Evolutionary conservation across 2,888 invertebrate genomes (phyloP).

Genomic region (Meta bourneti): DNA sequence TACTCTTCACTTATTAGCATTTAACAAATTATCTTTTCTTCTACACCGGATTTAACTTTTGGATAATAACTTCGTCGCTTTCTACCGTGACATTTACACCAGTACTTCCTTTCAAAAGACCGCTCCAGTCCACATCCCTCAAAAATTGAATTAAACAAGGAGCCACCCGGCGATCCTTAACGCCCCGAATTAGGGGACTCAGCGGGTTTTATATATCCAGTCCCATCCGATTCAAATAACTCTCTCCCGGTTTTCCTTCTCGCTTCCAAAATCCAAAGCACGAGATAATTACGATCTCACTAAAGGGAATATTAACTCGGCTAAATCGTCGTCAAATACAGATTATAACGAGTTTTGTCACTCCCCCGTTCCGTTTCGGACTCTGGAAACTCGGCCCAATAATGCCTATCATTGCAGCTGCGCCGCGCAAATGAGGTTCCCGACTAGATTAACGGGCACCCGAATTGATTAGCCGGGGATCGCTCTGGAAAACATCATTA

Average conservation of each 20-base stretch:
- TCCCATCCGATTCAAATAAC: too few species aligned
- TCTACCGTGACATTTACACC: too few species aligned
- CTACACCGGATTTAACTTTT: too few species aligned
- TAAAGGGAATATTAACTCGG: slow-evolving; percentile 45
- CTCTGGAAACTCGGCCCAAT: slow-evolving; percentile 13
- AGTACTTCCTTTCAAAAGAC: too few species aligned
- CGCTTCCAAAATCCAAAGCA: background rate
- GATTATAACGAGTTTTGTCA: slow-evolving; percentile 53
- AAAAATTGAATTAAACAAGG: too few species aligned
- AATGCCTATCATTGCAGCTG: slow-evolving; percentile 51
- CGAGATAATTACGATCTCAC: slow-evolving; percentile 32
- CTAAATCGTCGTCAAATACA: slow-evolving; percentile 35
- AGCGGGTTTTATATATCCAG: too few species aligned
- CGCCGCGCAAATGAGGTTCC: slow-evolving; percentile 25
- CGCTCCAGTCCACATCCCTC: too few species aligned
- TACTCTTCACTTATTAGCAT: too few species aligned
- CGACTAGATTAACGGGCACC: slow-evolving; percentile 34
- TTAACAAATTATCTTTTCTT: too few species aligned
- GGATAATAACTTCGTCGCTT: too few species aligned
- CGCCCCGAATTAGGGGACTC: too few species aligned
- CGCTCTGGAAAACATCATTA: background rate
- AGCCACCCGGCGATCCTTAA: too few species aligned
- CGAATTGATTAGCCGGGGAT: slow-evolving; percentile 14
- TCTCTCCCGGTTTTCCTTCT: background rate
- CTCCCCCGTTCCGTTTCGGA: background rate